Evolutionary conservation across 2,888 invertebrate genomes (phyloP), one percentile per base, ranked within the genome.

Genomic region (Pyrrhia umbra): DNA sequence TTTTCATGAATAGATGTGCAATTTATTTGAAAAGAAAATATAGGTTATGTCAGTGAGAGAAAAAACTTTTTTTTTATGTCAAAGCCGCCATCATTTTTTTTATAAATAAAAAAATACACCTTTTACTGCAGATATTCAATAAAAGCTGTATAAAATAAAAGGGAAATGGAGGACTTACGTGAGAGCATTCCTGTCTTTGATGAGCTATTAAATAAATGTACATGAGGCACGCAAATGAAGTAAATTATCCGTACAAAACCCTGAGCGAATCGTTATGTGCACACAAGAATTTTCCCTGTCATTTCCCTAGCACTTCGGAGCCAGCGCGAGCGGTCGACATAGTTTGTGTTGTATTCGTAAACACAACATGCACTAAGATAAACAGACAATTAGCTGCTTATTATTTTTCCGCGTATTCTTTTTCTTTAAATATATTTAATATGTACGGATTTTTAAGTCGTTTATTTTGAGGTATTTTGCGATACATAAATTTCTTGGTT

Each of bases 231-330:
- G 21, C n/a, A 18, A 21, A 50, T 47, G 42, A 20, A 63, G n/a
- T 54, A 40, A 63, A 68, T 69, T 57, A 49, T 18, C 43, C 46
- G 18, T 39, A 20, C 23, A 52, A 51, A 51, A 16, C 18, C n/a
- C 18, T n/a, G 21, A 25, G 13, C 15, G 18, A 5, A 39, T 45
- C 25, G 37, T 37, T 43, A 20, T 16, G 27, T 15, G 15, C 34
- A 58, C 9, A 39, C 30, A 25, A 9, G 39, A 37, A 15, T 45
- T 63, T 49, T 55, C 55, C 13, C 16, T 18, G 25, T 42, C 13
- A 42, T 54, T 59, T 67, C 21, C 34, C n/a, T 6, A 6, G 15
- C 46, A 4, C 2, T 18, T 2, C 6, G 13, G 9, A 25, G 25
- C 20, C 3, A 43, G 34, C 5, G 25, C 20, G 2, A 43, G 34